A percentile compares a stretch with the other conserved stretches of the same genome.
Evolutionary conservation across 1,140 invertebrate species (phyloP).

Genomic region (Macrocentrus cingulum): DNA sequence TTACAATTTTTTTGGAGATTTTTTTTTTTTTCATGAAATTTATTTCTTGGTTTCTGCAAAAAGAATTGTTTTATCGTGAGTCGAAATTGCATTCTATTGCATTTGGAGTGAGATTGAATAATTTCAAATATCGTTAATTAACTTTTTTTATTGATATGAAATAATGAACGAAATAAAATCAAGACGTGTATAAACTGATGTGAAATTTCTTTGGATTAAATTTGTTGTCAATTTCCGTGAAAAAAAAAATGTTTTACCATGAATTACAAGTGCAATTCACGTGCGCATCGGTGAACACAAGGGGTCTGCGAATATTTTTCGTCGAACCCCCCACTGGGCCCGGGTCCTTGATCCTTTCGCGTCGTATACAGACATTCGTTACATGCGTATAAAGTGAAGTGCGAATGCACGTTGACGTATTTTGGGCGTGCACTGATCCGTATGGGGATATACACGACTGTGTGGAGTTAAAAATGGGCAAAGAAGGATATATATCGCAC

Average conservation of each 20-base stretch:
- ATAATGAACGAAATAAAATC: no score
- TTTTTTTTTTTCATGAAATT: no score
- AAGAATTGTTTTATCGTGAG: no score
- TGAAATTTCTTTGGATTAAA: no score
- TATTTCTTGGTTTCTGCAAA: no score
- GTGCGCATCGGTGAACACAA: not conserved
- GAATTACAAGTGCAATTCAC: not conserved
- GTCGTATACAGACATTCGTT: not conserved
- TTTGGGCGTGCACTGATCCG: constrained; percentile 46
- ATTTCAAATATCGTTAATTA: no score
- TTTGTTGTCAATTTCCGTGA: no score
- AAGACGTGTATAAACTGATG: no score
- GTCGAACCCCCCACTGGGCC: not conserved
- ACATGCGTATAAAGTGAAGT: not conserved
- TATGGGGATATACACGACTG: constrained; percentile 40
- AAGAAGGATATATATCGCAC: constrained; percentile 21
- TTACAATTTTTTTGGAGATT: no score
- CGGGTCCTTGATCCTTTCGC: not conserved
- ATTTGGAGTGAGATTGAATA: no score
- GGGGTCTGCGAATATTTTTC: not conserved
- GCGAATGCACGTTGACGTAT: constrained; percentile 24
- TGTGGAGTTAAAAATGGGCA: constrained; percentile 26
- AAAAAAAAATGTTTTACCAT: not conserved
- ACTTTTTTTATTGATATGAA: no score
- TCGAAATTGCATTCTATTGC: no score